Conservation (phyloP, 1,140 invertebrate genomes). For the Doryteuthis pealeii region DNA sequence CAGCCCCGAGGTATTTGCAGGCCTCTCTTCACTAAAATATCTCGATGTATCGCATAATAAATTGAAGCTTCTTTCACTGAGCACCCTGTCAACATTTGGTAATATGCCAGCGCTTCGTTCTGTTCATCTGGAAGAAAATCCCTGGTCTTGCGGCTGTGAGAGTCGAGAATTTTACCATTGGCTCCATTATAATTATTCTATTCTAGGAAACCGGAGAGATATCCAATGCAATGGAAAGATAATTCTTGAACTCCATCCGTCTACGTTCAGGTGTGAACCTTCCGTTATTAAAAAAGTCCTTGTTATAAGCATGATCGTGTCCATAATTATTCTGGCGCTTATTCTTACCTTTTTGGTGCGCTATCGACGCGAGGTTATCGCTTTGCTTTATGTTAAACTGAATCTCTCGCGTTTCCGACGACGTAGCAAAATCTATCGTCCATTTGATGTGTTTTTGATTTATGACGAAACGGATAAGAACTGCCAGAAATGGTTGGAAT, state of each 20-base stretch:
- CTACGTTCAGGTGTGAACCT: not conserved
- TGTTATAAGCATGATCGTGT: not conserved
- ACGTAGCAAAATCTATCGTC: not conserved
- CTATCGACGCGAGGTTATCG: slow-evolving; percentile 1
- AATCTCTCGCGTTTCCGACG: not conserved
- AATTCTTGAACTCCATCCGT: not conserved
- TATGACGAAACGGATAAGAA: not conserved
- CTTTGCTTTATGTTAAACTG: not conserved
- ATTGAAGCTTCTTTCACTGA: not conserved
- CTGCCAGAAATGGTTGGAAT: not conserved
- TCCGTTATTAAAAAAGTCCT: not conserved
- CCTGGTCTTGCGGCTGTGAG: not conserved
- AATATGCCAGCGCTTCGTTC: not conserved
- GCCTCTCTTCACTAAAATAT: not conserved
- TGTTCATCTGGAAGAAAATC: not conserved
- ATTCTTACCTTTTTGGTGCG: not conserved
- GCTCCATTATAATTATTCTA: not conserved
- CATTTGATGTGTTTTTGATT: slow-evolving; percentile 2
- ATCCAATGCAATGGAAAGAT: not conserved
- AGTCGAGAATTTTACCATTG: not conserved
- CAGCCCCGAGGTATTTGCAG: not conserved
- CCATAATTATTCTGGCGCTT: not conserved
- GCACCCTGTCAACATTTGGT: not conserved
- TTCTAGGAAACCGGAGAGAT: not conserved
- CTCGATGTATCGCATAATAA: not conserved